phyloP scores from a whole-genome alignment of 2,888 invertebrate species.

The Julus scanicus region DNA sequence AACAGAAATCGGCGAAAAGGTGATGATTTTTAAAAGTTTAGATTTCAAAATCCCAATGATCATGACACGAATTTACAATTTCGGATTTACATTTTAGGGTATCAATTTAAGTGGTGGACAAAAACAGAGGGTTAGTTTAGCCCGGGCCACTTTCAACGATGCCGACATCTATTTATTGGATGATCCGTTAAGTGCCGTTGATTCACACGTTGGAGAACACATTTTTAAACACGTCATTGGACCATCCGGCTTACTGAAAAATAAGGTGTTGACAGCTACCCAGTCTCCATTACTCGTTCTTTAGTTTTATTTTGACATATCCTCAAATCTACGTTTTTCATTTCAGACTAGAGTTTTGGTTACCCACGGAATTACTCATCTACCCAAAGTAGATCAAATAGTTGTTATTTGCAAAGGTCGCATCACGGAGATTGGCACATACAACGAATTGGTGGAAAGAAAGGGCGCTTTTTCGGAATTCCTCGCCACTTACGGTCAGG shows the following conservation, averaged over 20 bases:
- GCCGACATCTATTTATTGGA: constrained; percentile 69
- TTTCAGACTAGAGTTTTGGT: constrained; percentile 85
- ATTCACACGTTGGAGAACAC: constrained; percentile 68
- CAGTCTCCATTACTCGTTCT: neutral
- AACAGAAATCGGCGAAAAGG: constrained; percentile 49
- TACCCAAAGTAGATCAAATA: constrained; percentile 90
- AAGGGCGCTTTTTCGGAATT: constrained; percentile 73
- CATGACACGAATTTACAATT: neutral
- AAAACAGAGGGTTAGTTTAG: constrained; percentile 67
- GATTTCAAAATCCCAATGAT: neutral
- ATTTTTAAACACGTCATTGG: constrained; percentile 70
- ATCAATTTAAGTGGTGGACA: constrained; percentile 74
- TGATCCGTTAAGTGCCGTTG: constrained; percentile 71
- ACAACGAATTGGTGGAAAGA: constrained; percentile 85
- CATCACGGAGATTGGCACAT: constrained; percentile 89
- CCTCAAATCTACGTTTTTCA: neutral
- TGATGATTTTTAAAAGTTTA: no score
- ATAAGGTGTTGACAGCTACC: constrained; percentile 64
- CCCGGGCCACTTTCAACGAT: constrained; percentile 66
- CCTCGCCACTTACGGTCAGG: constrained; percentile 66
- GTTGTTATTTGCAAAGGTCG: constrained; percentile 87
- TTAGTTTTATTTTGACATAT: neutral
- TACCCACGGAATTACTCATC: constrained; percentile 93
- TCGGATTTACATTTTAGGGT: constrained; percentile 71
- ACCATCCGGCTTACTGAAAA: constrained; percentile 67